Base-by-base conservation (phyloP, 2,888 invertebrate species). In the Coleophora flavipennella region DNA sequence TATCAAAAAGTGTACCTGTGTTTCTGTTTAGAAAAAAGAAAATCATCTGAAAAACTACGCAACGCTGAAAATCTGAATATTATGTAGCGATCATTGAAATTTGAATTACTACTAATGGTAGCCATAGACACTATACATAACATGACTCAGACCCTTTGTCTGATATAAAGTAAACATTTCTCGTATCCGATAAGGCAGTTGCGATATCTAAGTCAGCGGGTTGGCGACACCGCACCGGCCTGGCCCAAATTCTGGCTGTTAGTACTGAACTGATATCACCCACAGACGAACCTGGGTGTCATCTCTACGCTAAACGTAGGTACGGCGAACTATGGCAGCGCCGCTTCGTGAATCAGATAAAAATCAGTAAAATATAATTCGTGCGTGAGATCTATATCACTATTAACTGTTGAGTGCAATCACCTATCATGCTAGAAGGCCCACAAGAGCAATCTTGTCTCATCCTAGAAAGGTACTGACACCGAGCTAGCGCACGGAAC, bases 151-250 rank as follows among this genome's bases (percentile, higher is more conserved):
- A 13, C 25, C 34, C 13, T 33, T 33, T 13, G n/a, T 25, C 34
- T 25, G 25, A 33, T 14, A 36, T 25, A 2, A 9, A 31, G 31
- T 31, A 13, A 8, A 31, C 13, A 28, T 12, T 27, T 40, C 36
- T 36, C 36, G 31, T 34, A 25, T 13, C 32, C 13, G 41, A 43
- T 42, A 44, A 46, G 42, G 33, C 29, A 40, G 50, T 49, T 54
- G 50, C 47, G 47, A 42, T 64, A 55, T 51, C 49, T 51, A 41
- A 50, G 61, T 65, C 20, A 20, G 20, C 20, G 20, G 51, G 63
- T 67, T 72, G 70, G 70, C 74, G 66, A 74, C 75, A 75, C 62
- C 20, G n/a, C n/a, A n/a, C 6, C 3, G 20, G 20, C 20, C 20
- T 61, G 72, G 57, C 72, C 80, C 68, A 76, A 63, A 69, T 78